These are phyloP conservation scores for Cichladusa arquata DNA, from an alignment of 2,113 vertebrate species.

Conservation along the genomic window DNA sequence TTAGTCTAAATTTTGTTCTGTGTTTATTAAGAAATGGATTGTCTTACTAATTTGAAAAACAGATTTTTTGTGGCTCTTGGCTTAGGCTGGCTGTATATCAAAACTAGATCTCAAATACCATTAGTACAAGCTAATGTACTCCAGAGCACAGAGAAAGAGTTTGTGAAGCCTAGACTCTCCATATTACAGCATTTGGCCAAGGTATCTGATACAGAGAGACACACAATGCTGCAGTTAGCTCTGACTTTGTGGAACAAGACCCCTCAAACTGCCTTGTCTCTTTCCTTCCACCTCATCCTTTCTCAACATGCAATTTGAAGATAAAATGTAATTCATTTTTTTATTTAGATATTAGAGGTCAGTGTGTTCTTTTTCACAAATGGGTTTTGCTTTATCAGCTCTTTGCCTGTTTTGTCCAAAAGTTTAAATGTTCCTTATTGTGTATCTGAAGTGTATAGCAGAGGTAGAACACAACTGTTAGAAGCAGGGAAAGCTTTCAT, in stretches of 20 bases:
- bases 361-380: background rate
- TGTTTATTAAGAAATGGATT: background rate
- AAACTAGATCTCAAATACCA: background rate
- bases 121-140: background rate
- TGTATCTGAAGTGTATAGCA: background rate
- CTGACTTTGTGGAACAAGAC: background rate
- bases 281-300: background rate
- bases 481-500: background rate
- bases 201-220: background rate
- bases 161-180: background rate
- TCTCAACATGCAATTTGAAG: background rate
- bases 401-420: background rate
- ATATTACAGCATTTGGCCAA: background rate
- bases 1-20: background rate
- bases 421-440: background rate
- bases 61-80: accelerated
- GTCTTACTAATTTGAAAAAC: background rate
- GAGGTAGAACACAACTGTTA: background rate
- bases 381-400: background rate
- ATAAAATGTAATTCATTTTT: background rate
- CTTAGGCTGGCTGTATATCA: background rate
- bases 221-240: background rate
- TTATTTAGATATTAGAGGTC: background rate
- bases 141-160: background rate
- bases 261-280: background rate